Percentiles rank a stretch among this genome's conserved stretches.
phyloP scores from a whole-genome alignment of 1,140 invertebrate species.

The Neoseiulus cucumeris region DNA sequence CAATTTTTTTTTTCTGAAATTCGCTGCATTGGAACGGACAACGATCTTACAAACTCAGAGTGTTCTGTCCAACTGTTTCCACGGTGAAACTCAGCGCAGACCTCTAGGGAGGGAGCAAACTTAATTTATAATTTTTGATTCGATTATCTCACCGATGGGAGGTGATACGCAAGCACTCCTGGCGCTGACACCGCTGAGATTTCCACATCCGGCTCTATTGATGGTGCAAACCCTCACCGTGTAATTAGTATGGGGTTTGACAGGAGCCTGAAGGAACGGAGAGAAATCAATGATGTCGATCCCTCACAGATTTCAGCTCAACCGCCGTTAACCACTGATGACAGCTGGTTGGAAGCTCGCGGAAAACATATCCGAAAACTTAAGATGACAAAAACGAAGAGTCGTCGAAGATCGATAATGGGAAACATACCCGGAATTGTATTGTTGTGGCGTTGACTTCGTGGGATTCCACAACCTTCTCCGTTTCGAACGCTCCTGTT shows the following conservation, averaged over 20 bases:
- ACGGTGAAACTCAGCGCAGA: no score
- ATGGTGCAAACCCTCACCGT: background rate
- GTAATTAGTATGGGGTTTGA: slow-evolving; percentile 9
- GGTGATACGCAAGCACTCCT: background rate
- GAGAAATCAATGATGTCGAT: no score
- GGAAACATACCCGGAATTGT: background rate
- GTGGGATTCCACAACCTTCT: background rate
- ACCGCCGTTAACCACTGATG: no score
- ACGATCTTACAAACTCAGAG: background rate
- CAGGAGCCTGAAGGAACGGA: background rate
- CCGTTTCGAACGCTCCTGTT: background rate
- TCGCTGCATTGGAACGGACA: background rate
- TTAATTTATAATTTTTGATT: no score
- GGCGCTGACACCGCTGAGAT: slow-evolving; percentile 5
- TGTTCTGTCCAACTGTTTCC: no score
- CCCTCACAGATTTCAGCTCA: no score
- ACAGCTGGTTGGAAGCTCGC: no score
- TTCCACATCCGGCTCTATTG: slow-evolving; percentile 9
- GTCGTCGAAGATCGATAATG: no score
- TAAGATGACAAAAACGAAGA: no score
- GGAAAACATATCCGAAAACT: no score
- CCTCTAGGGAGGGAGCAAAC: no score
- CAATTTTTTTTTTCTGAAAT: background rate
- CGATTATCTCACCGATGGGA: background rate
- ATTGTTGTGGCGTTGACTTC: background rate